phyloP scores from a whole-genome alignment of 2,113 vertebrate species.

The Macrotus californicus region DNA sequence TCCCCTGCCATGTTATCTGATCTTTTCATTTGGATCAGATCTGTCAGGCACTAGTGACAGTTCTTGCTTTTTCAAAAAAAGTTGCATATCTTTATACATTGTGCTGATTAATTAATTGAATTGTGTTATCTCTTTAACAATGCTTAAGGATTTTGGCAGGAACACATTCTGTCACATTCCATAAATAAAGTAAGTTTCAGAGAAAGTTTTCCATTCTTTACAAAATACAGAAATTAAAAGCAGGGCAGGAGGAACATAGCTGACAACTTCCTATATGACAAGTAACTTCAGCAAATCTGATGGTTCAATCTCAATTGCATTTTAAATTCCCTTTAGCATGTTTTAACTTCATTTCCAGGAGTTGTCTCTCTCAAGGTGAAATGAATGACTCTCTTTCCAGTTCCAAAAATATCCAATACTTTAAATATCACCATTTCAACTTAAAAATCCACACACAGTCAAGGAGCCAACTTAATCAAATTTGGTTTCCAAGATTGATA shows the following conservation, averaged over 20 bases:
- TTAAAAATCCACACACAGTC: not conserved
- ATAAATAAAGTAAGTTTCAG: not conserved
- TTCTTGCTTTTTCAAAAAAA: not conserved
- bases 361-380: not conserved
- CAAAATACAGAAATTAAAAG: not conserved
- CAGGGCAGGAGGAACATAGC: not conserved
- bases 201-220: not conserved
- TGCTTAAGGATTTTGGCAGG: not conserved
- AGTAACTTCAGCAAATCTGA: not conserved
- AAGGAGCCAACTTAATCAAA: not conserved
- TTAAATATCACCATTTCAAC: not conserved
- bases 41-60: not conserved
- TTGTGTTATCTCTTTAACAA: not conserved
- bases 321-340: not conserved
- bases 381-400: not conserved
- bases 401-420: not conserved
- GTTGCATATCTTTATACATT: not conserved
- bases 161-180: not conserved
- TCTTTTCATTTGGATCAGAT: not conserved
- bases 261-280: accelerated
- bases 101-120: not conserved
- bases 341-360: not conserved
- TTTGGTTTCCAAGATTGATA: not conserved
- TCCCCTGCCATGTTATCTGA: accelerated
- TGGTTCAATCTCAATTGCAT: not conserved